Base-by-base conservation (phyloP, 1,140 invertebrate genomes). In the Drosophila bipectinata region DNA sequence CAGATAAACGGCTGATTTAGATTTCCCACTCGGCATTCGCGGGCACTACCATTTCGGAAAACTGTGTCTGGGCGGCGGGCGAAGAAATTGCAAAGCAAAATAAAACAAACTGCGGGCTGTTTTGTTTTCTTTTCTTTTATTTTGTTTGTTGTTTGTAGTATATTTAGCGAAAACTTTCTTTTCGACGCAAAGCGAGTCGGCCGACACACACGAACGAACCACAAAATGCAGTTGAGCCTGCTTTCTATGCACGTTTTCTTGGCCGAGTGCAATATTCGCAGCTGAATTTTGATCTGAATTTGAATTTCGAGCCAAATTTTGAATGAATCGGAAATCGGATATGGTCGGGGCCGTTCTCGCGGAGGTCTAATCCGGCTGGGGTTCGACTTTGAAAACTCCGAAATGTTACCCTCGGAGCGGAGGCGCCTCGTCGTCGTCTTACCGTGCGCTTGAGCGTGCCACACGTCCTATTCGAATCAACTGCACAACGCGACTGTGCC, bases 161-260 rank as follows among this genome's bases (percentile, higher is more conserved):
- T 61, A 61, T 81, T 82, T 67, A 72, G 79, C 75, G 18, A 55
- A 83, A 87, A 87, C 82, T 87, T 87, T 87, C 82, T 87, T 82
- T 87, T 87, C 58, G 67, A 61, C 56, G 64, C 64, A 57, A 78
- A 75, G 75, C 69, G 57, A 87, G 69, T 73, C 69, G 60, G 64
- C 68, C 60, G 64, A 61, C 60, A 47, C 60, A 79, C 64, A 62
- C 75, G 44, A 32, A 66, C 73, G 62, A 79, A 79, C 81, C 66
- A 57, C 79, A 60, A 84, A 87, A 82, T 82, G 82, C 78, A 88
- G 74, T 78, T 82, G 59, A 41, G 52, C 30, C 49, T 73, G 77
- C 71, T 87, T 88, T 87, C 79, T 87, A 87, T 85, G 66, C 24
- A 64, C 56, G 41, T 41, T 69, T 21, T 55, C 28, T 72, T 63